phyloP scores from a whole-genome alignment of 2,113 vertebrate genomes.

The Chaetura pelagica region DNA sequence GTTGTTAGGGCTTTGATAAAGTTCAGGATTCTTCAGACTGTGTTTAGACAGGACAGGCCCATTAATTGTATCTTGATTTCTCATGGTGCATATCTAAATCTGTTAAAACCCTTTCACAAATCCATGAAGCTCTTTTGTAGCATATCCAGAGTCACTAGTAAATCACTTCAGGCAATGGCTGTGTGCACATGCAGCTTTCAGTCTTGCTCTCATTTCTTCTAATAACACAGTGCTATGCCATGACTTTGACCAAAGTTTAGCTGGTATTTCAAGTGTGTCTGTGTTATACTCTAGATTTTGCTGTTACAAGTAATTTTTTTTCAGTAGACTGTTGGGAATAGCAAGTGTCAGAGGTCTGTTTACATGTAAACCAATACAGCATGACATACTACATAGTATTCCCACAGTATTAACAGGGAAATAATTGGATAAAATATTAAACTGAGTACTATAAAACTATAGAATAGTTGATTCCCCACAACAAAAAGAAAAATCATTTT shows the following conservation, averaged over 20 bases:
- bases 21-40: not conserved
- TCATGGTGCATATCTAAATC: not conserved
- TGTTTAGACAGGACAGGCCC: not conserved
- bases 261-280: not conserved
- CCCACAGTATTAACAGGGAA: not conserved
- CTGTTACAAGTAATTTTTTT: not conserved
- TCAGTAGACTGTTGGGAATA: not conserved
- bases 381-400: not conserved
- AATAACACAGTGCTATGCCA: not conserved
- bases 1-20: not conserved
- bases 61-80: not conserved
- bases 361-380: not conserved
- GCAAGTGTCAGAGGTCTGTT: not conserved
- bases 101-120: not conserved
- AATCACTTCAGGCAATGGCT: not conserved
- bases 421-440: not conserved
- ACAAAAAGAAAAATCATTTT: not conserved
- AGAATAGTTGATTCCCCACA: not conserved
- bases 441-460: rapidly evolving
- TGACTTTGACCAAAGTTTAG: not conserved
- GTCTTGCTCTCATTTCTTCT: not conserved
- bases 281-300: not conserved
- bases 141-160: not conserved
- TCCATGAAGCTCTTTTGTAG: not conserved
- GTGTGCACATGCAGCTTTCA: not conserved